phyloP scores from a whole-genome alignment of 2,888 invertebrate species.

The Digitonthophagus gazella region DNA sequence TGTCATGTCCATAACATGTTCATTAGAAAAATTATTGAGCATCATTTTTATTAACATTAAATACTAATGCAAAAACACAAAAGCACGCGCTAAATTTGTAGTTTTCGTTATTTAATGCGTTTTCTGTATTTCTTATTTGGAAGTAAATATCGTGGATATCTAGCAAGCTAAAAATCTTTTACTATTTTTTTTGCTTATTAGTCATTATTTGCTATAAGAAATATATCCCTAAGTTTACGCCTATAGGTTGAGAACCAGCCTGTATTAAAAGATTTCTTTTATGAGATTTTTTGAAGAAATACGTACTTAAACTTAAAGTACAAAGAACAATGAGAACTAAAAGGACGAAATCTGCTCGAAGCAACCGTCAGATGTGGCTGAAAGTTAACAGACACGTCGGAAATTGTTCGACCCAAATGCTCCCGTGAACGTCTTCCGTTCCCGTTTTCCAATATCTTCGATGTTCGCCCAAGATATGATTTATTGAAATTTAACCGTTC shows the following conservation, averaged over 20 bases:
- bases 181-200: background rate
- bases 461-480: slow-evolving; percentile 3
- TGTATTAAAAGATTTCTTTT: background rate
- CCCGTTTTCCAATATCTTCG: slow-evolving; percentile 5
- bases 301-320: background rate
- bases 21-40: too few species aligned
- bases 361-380: slow-evolving; percentile 7
- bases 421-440: slow-evolving; percentile 1
- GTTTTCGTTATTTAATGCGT: too few species aligned
- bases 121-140: too few species aligned
- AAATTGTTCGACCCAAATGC: slow-evolving; percentile 2
- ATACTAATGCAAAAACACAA: too few species aligned
- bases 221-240: background rate
- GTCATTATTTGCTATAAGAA: too few species aligned
- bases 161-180: background rate
- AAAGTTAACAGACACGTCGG: slow-evolving; percentile 6
- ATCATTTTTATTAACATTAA: too few species aligned
- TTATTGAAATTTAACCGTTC: slow-evolving; percentile 6
- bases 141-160: too few species aligned
- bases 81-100: too few species aligned
- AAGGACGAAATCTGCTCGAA: background rate
- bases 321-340: background rate
- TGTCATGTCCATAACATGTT: too few species aligned
- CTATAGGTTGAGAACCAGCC: background rate
- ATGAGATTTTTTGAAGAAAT: background rate